These are phyloP conservation scores for Menura novaehollandiae DNA, from an alignment of 2,113 vertebrate species.

Conservation along the genomic window DNA sequence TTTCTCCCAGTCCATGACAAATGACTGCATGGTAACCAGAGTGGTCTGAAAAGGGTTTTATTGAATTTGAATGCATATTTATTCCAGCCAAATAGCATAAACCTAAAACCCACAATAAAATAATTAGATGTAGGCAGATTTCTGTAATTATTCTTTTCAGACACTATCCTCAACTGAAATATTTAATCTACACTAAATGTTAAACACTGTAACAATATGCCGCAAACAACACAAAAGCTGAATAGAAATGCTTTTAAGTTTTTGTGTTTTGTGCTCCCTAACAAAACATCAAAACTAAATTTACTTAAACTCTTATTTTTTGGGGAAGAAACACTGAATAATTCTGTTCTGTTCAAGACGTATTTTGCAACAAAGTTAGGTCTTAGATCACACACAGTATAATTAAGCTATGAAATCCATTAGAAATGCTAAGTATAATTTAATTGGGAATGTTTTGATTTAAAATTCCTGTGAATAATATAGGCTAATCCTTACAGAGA, in stretches of 20 bases:
- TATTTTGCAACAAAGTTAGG: not conserved
- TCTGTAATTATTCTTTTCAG: not conserved
- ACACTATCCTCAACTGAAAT: not conserved
- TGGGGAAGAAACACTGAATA: not conserved
- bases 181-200: not conserved
- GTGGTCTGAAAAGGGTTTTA: not conserved
- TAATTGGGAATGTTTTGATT: not conserved
- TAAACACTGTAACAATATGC: not conserved
- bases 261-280: constrained; percentile 1
- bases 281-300: not conserved
- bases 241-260: not conserved
- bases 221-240: not conserved
- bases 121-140: not conserved
- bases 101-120: not conserved
- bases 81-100: not conserved
- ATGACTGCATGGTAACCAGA: not conserved
- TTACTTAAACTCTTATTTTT: constrained; percentile 24
- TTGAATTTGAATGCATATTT: not conserved
- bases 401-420: constrained; percentile 37
- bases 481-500: not conserved
- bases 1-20: not conserved
- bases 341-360: constrained; percentile 11
- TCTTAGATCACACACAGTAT: not conserved
- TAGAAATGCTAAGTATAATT: constrained; percentile 23
- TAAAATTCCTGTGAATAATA: constrained; percentile 14